Evolutionary conservation across 53 echinoderm and acorn worm genomes (phyloP).

Genomic region (Crossaster papposus): DNA sequence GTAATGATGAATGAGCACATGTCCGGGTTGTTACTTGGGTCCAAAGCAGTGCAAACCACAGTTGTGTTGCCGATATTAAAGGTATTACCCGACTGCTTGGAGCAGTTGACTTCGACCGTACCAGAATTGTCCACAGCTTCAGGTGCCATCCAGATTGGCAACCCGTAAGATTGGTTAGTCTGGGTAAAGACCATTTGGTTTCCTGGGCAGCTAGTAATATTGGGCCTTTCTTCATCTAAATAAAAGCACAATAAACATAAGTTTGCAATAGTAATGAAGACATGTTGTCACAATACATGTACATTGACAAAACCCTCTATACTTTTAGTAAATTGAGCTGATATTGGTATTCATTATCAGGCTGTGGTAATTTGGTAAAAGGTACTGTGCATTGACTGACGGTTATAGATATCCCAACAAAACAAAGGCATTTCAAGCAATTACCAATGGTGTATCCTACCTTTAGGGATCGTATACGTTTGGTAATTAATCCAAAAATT

Average conservation of each 20-base stretch:
- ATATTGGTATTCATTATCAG: too few species aligned
- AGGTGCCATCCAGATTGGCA: background rate
- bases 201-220: constrained; percentile 23
- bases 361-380: too few species aligned
- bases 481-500: too few species aligned
- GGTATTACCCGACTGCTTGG: constrained; percentile 1
- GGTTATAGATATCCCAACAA: too few species aligned
- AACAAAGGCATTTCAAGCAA: too few species aligned
- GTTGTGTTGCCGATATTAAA: constrained; percentile 27
- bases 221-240: constrained; percentile 27
- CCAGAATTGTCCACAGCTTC: constrained; percentile 39
- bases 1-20: constrained; percentile 32
- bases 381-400: too few species aligned
- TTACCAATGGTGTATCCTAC: too few species aligned
- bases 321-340: too few species aligned
- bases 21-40: constrained; percentile 23
- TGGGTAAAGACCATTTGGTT: background rate
- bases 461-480: too few species aligned
- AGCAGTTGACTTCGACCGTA: constrained; percentile 13
- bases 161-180: background rate
- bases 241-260: background rate
- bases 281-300: too few species aligned
- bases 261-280: background rate
- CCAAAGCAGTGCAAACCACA: constrained; percentile 31
- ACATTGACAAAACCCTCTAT: too few species aligned